Evolutionary conservation across 2,113 vertebrate genomes (phyloP), one percentile per base, ranked within the genome.

Genomic region (Collichthys lucidus): DNA sequence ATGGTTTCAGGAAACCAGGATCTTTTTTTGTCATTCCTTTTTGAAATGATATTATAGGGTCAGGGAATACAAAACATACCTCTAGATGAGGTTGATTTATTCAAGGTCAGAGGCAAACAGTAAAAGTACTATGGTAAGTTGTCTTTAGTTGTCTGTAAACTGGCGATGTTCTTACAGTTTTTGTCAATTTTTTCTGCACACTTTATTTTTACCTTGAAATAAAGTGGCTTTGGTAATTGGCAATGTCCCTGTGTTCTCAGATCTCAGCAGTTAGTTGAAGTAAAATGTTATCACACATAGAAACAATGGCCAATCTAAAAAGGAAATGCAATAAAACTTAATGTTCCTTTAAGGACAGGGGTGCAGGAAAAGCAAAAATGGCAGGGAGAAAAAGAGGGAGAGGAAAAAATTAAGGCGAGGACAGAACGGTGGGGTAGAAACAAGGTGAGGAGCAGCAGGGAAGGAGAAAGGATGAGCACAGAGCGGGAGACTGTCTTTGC

Each of bases 401-500:
- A 42, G 15, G 24, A 15, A 17, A 49, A 74, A 29, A 6, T 68
- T 46, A 16, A 76, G 66, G 56, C 55, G 67, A 72, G 40, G 50
- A 70, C 26, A 67, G 17, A 60, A 78, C 16, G 1, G 53, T 35
- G 15, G 62, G 52, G 60, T 64, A 20, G 56, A 76, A 85, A 50
- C 40, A 50, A 85, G 81, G 55, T 69, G 59, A 61, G 35, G 47
- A 77, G 74, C 68, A 64, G 74, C 72, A 74, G 76, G 70, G 69
- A 88, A 80, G 47, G 57, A 61, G 46, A 53, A n/a, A 68, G 24
- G 22, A 35, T 75, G 47, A 79, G 63, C 17, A 44, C 56, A 53
- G 77, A 84, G 69, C 8, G 3, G 17, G 22, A 60, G 73, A 63
- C 72, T 71, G 83, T 88, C 78, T 92, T 93, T 90, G 81, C 91